Base-by-base conservation (phyloP, 2,113 vertebrate genomes). In the Sphaerodactylus townsendi region DNA sequence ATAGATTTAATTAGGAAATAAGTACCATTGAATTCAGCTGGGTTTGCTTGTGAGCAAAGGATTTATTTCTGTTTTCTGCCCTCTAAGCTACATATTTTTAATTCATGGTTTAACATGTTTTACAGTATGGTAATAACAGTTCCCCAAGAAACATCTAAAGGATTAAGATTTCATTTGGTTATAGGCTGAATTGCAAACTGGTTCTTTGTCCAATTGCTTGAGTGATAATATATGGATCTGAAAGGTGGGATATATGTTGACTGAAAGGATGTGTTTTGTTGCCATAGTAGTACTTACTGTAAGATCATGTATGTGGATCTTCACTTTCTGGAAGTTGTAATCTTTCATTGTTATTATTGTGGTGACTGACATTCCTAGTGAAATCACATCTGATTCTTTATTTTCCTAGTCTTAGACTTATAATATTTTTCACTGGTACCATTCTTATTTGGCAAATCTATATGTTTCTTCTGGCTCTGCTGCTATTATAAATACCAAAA, bases 401-500 rank as follows among this genome's bases (percentile, higher is more conserved):
- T 66, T 86, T 19, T 5, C 0, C 23, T 39, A 19, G 3, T 23
- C 25, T 35, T 65, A 28, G 74, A 25, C 50, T 78, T 76, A 66
- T 17, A 64, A 7, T 37, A 1, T 75, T 89, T 46, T 79, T 62
- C 48, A 44, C 53, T 65, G 13, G 0, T 1, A 23, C 66, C 28
- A 0, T 39, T 15, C 79, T 85, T 77, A 64, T 70, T 59, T 37
- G 41, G 6, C 2, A 66, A 79, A 13, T 28, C 25, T 28, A 44
- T 30, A 15, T 0, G n/a, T 62, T 84, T 85, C 81, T 75, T n/a
- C 78, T 79, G 78, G 79, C 84, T 86, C 82, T 1, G 0, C 48
- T 81, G 30, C 35, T 84, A 74, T 74, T 62, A 17, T 84, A 70
- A 68, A 69, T 46, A 50, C 59, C 77, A 90, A 78, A 82, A 86